Evolutionary conservation across 2,797 vertebrate genomes (phyloP).

Genomic region (Rhabdomys pumilio): DNA sequence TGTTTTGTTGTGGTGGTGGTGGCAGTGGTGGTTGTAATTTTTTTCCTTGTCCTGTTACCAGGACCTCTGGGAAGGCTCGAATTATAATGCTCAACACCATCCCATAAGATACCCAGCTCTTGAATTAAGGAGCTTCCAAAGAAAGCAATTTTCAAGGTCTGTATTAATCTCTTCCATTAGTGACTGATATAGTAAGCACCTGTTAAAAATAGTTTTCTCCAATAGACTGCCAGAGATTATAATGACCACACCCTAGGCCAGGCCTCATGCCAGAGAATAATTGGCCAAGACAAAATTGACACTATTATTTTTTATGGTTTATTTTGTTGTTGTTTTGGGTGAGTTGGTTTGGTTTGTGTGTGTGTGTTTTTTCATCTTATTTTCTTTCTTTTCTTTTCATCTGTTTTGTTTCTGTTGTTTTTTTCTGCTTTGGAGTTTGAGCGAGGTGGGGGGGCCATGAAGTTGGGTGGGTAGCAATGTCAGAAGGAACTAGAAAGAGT

Average conservation of each 20-base stretch:
- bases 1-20: background rate
- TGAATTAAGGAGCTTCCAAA: background rate
- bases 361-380: background rate
- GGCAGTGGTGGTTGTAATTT: too few relatives aligned
- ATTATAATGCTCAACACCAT: background rate
- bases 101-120: background rate
- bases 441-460: too few relatives aligned
- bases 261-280: background rate
- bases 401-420: background rate
- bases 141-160: background rate
- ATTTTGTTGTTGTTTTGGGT: background rate
- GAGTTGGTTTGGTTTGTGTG: background rate
- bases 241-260: background rate
- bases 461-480: background rate
- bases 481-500: too few relatives aligned
- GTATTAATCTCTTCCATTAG: background rate
- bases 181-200: background rate
- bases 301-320: background rate
- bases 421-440: background rate
- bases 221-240: too few relatives aligned
- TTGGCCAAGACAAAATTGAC: background rate
- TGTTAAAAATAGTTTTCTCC: background rate
- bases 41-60: background rate
- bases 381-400: background rate
- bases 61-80: background rate